Percentiles rank a stretch among this genome's conserved stretches.
phyloP scores from a whole-genome alignment of 2,113 vertebrate genomes.

The Tetrao urogallus region DNA sequence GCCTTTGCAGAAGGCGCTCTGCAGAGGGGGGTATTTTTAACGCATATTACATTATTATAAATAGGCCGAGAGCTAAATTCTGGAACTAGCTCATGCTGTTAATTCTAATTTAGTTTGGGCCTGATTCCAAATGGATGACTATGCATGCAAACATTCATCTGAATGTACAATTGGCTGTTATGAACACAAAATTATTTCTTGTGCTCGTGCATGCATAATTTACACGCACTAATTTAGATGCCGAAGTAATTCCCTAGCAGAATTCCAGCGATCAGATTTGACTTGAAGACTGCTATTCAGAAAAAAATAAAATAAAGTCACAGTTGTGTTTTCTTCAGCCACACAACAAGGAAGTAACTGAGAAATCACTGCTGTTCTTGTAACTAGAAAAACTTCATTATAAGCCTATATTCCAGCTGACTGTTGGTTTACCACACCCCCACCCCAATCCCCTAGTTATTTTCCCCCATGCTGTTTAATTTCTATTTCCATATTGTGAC shows the following conservation, averaged over 20 bases:
- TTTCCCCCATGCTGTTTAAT: background rate
- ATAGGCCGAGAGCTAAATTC: slow-evolving; percentile 17
- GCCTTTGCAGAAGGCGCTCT: background rate
- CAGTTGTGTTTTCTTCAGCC: background rate
- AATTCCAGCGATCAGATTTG: background rate
- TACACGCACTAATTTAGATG: background rate
- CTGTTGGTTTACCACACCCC: background rate
- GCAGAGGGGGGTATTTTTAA: background rate
- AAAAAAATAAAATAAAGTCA: background rate
- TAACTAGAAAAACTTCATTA: background rate
- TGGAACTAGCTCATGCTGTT: slow-evolving; percentile 28
- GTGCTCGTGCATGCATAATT: slow-evolving; percentile 42
- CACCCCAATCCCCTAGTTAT: background rate
- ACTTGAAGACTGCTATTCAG: background rate
- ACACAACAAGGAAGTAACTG: background rate
- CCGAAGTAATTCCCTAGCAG: slow-evolving; percentile 18
- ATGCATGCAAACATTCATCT: background rate
- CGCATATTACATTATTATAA: background rate
- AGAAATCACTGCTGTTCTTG: background rate
- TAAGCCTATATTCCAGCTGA: background rate
- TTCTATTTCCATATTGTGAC: background rate
- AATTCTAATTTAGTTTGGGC: slow-evolving; percentile 45
- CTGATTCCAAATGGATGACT: slow-evolving; percentile 50
- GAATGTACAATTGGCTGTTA: slow-evolving; percentile 48
- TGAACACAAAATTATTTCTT: slow-evolving; percentile 42